These are phyloP conservation scores for Drosophila subpulchrella DNA, from an alignment of 1,140 invertebrate genomes.

Conservation along the genomic window DNA sequence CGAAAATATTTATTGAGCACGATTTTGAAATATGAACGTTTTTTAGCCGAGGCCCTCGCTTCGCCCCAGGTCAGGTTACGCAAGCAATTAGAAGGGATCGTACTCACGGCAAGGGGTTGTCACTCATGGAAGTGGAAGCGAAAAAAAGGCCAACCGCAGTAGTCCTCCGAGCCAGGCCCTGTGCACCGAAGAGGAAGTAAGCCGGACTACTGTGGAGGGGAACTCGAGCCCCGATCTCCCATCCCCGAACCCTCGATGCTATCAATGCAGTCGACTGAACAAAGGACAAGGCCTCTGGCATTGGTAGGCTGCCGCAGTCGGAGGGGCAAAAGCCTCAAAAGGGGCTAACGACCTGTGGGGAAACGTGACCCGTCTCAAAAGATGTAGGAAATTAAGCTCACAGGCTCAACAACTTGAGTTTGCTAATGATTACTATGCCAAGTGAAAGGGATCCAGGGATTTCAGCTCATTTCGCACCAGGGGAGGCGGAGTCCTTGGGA, in stretches of 20 bases:
- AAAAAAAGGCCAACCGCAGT: constrained; percentile 66
- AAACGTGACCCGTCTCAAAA: constrained; percentile 30
- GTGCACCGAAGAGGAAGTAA: constrained; percentile 72
- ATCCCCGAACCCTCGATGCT: constrained; percentile 31
- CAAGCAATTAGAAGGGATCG: constrained; percentile 78
- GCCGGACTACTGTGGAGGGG: constrained; percentile 60
- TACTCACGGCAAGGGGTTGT: constrained; percentile 47
- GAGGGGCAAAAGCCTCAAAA: constrained; percentile 37
- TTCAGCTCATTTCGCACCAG: neutral
- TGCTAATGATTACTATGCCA: constrained; percentile 27
- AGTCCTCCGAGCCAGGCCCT: constrained; percentile 14
- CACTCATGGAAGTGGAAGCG: constrained; percentile 45
- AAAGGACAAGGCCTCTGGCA: constrained; percentile 59
- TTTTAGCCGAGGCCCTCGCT: constrained; percentile 37
- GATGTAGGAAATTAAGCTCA: constrained; percentile 32
- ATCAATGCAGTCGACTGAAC: constrained; percentile 59
- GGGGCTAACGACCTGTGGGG: constrained; percentile 44
- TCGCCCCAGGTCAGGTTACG: constrained; percentile 74
- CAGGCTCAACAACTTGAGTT: constrained; percentile 27
- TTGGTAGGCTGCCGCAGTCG: neutral
- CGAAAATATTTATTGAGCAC: constrained; percentile 80
- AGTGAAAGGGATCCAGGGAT: constrained; percentile 12
- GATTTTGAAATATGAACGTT: constrained; percentile 79
- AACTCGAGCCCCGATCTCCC: constrained; percentile 7
- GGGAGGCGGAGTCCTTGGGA: constrained; percentile 3